Percentiles rank a stretch among this genome's conserved stretches.
These are phyloP conservation scores for Drosophila anceps DNA, from an alignment of 2,888 invertebrate genomes.

Conservation along the genomic window DNA sequence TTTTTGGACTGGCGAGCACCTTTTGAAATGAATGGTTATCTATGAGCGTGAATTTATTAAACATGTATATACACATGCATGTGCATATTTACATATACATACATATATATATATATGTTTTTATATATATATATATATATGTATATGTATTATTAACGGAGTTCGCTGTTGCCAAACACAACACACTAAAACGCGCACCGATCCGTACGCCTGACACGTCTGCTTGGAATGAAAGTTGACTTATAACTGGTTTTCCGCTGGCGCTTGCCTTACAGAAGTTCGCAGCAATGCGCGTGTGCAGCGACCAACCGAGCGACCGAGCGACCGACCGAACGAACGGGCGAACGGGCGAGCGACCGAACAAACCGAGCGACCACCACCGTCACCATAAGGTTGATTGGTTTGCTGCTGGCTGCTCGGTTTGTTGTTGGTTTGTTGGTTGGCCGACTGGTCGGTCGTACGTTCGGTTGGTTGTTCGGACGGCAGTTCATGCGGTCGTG, in stretches of 20 bases:
- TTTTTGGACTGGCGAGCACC: constrained; percentile 42
- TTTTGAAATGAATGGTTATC: constrained; percentile 29
- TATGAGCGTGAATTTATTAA: constrained; percentile 52
- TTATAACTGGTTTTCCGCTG: constrained; percentile 84
- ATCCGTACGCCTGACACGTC: constrained; percentile 78
- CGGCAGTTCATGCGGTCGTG: background rate
- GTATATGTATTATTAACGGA: constrained; percentile 40
- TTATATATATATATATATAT: constrained; percentile 17
- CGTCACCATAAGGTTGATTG: constrained; percentile 64
- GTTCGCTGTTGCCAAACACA: constrained; percentile 56
- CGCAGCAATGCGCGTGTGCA: constrained; percentile 62
- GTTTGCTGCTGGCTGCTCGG: constrained; percentile 2
- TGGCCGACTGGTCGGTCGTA: background rate
- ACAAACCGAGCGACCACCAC: constrained; percentile 14
- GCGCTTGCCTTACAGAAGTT: constrained; percentile 64
- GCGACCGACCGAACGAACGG: constrained; percentile 9
- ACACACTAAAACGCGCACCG: constrained; percentile 60
- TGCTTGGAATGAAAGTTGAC: constrained; percentile 84
- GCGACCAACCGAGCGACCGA: constrained; percentile 19
- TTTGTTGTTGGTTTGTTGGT: constrained; percentile 3
- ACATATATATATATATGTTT: constrained; percentile 8
- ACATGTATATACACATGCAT: constrained; percentile 37
- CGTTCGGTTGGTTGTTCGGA: constrained; percentile 1
- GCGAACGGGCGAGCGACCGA: constrained; percentile 5
- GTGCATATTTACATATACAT: constrained; percentile 19